Percentiles rank a stretch among this genome's conserved stretches.
These are phyloP conservation scores for Drosophila rubida DNA, from an alignment of 2,888 invertebrate species.

Conservation along the genomic window DNA sequence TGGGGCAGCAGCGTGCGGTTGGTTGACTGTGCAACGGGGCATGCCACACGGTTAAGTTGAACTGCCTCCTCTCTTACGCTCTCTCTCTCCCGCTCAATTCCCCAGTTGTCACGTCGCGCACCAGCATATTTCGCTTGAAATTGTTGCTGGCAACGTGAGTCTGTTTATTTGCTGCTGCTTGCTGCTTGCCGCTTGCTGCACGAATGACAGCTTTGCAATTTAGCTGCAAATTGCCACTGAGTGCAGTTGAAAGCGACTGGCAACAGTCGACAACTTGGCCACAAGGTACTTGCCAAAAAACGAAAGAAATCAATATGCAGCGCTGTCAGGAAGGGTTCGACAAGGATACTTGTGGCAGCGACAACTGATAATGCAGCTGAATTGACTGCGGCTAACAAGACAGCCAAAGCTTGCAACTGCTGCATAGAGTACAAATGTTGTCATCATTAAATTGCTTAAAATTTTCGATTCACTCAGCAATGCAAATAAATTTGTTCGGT, in stretches of 20 bases:
- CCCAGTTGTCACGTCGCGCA: slow-evolving; percentile 64
- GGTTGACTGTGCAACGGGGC: slow-evolving; percentile 43
- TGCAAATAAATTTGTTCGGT: background rate
- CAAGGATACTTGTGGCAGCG: slow-evolving; percentile 8
- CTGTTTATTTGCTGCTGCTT: slow-evolving; percentile 45
- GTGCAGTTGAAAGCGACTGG: slow-evolving; percentile 53
- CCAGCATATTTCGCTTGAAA: slow-evolving; percentile 62
- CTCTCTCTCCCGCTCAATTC: slow-evolving; percentile 50
- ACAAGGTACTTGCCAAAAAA: slow-evolving; percentile 35
- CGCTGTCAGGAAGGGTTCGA: background rate
- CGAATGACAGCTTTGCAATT: slow-evolving; percentile 68
- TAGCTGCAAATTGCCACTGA: slow-evolving; percentile 72
- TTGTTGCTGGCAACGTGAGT: slow-evolving; percentile 63
- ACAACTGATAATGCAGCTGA: slow-evolving; percentile 4
- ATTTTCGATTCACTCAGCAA: no score
- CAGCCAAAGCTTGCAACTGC: background rate
- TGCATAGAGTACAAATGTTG: no score
- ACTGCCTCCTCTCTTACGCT: no score
- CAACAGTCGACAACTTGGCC: slow-evolving; percentile 51
- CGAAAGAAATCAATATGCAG: slow-evolving; percentile 46
- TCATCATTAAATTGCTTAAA: no score
- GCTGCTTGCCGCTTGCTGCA: slow-evolving; percentile 47
- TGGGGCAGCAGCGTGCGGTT: slow-evolving; percentile 17
- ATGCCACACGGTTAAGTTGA: slow-evolving; percentile 51
- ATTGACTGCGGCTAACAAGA: background rate